Evolutionary conservation across 2,888 invertebrate species (phyloP).

Genomic region (Sinentomon sp.): DNA sequence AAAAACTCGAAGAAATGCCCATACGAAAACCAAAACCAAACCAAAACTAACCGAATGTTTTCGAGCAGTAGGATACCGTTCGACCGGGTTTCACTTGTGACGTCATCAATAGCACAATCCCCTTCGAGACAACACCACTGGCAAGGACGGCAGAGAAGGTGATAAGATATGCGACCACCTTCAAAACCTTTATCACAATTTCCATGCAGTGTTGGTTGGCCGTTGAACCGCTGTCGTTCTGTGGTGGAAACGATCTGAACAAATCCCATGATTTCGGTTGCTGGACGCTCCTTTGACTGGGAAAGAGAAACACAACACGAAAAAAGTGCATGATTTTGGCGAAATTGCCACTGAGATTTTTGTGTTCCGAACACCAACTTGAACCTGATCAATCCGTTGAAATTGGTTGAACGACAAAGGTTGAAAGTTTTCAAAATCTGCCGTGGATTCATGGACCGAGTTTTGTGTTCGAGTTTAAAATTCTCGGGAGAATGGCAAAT

Average conservation of each 20-base stretch:
- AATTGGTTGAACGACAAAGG: no score
- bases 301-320: conserved; percentile 1
- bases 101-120: conserved; percentile 68
- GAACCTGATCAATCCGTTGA: no score
- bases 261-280: conserved; percentile 93
- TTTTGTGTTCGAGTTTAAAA: no score
- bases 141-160: conserved; percentile 60
- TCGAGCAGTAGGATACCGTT: conserved; percentile 52
- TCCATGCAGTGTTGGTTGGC: conserved; percentile 64
- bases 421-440: no score
- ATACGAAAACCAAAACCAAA: no score
- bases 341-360: no score
- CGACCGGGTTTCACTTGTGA: conserved; percentile 53
- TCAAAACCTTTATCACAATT: conserved; percentile 51
- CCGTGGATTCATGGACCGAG: no score
- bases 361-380: no score
- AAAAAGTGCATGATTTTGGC: no score
- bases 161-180: conserved; percentile 51
- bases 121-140: conserved; percentile 64
- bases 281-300: conserved; percentile 21
- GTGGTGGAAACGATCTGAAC: conserved; percentile 68
- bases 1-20: no score
- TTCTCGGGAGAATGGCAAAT: no score
- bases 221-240: conserved; percentile 64
- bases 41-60: conserved; percentile 35